Conservation (phyloP, 2,797 vertebrate species). For the Macropus fuliginosus region DNA sequence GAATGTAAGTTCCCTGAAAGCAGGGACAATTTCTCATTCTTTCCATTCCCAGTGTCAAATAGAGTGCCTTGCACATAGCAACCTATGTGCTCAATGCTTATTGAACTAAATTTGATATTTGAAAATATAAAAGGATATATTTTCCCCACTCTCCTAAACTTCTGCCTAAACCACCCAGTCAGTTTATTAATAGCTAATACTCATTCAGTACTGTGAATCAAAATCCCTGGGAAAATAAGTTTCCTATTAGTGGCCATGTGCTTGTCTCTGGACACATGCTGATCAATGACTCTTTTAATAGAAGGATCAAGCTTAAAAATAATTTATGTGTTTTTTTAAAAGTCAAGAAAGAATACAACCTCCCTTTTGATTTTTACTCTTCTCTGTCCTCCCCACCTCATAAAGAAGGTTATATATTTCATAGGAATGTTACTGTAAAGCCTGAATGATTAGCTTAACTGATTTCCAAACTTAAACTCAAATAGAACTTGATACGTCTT, state of each 20-base stretch:
- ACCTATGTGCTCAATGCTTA: not conserved
- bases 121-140: not conserved
- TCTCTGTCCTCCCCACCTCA: not conserved
- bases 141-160: not conserved
- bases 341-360: not conserved
- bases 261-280: not conserved
- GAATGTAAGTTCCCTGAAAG: not conserved
- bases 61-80: not conserved
- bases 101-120: not conserved
- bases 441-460: not conserved
- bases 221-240: constrained; percentile 9
- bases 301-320: constrained; percentile 13
- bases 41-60: not conserved
- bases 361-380: not conserved
- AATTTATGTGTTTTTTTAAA: constrained; percentile 11
- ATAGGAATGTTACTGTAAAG: not conserved
- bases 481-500: not conserved
- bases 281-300: constrained; percentile 13
- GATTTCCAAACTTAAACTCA: not conserved
- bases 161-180: not conserved
- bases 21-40: not conserved
- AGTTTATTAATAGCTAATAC: not conserved
- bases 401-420: not conserved
- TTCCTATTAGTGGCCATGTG: not conserved
- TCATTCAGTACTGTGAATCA: constrained; percentile 25